Evolutionary conservation across 2,113 vertebrate species (phyloP), one percentile per base, ranked within the genome.

Genomic region (Eurypyga helias): DNA sequence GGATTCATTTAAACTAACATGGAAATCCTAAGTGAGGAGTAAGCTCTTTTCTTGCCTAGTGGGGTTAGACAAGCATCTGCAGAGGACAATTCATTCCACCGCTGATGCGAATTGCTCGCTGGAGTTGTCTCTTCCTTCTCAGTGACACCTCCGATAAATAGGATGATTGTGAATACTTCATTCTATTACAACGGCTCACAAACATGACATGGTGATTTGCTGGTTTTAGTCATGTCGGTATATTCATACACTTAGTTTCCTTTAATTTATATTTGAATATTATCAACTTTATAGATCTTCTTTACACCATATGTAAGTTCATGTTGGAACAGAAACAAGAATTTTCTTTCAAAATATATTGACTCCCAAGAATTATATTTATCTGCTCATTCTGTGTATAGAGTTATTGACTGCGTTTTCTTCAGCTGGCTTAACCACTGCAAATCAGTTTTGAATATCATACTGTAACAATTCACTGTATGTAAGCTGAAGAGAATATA

Each of bases 181-280:
- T 51, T 79, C 26, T 31, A 2, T 52, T 90, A 41, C 9, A 80
- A 26, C 15, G n/a, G 7, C 13, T 64, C 26, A 23, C 60, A 79
- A 76, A 51, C 7, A 23, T 31, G 17, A 38, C 11, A 26, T 0
- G 0, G 7, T 31, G 6, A 31, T 69, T 38, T 79, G 3, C n/a
- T 61, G 12, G 0, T 66, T 94, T 83, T 73, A 52, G 57, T 34
- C n/a, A 43, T 0, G 0, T 71, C 11, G 6, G 2, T n/a, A 11
- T 62, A 58, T 54, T 85, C 11, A 16, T 43, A 76, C 3, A 13
- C 2, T 67, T 2, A 2, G 0, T 55, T 80, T 83, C 55, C 28
- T 15, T 46, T n/a, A 43, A 4, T 58, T 71, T 46, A 17, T 70
- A 2, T 65, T 65, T 65, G 33, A 62, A 66, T 2, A 11, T 78